Evolutionary conservation across 2,113 vertebrate species (phyloP).

Genomic region (Triplophysa siluroides): DNA sequence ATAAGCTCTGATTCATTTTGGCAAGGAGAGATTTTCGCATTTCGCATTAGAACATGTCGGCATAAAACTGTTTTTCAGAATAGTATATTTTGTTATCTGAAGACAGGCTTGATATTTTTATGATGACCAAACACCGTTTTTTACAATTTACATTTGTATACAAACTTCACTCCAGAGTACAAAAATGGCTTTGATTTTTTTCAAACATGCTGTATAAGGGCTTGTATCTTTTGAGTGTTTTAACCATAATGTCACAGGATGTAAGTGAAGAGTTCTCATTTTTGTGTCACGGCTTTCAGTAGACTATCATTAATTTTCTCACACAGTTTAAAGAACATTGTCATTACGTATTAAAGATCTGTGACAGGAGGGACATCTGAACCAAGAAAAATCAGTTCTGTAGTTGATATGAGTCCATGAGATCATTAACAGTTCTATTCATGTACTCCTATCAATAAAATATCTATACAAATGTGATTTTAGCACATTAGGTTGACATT

Average conservation of each 20-base stretch:
- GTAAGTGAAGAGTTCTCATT: neutral
- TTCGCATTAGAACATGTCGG: neutral
- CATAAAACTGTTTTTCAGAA: too few species aligned
- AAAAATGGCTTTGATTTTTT: neutral
- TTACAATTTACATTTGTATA: neutral
- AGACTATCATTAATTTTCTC: neutral
- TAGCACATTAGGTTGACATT: neutral
- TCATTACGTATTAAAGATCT: neutral
- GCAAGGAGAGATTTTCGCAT: neutral
- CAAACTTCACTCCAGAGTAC: neutral
- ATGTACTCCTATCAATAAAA: neutral
- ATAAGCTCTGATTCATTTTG: constrained; percentile 18
- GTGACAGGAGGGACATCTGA: neutral
- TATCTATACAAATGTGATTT: neutral
- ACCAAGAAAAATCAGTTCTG: neutral
- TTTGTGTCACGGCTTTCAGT: neutral
- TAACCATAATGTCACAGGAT: neutral
- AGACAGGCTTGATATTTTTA: neutral
- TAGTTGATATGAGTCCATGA: neutral
- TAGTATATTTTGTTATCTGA: neutral
- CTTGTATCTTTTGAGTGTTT: too few species aligned
- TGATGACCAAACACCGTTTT: neutral
- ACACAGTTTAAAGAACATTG: neutral
- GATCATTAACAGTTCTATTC: neutral
- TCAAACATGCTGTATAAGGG: too few species aligned